Percentiles rank a stretch among this genome's conserved stretches.
Evolutionary conservation across 1,140 invertebrate genomes (phyloP).

Genomic region (Pogonognathellus flavescens): DNA sequence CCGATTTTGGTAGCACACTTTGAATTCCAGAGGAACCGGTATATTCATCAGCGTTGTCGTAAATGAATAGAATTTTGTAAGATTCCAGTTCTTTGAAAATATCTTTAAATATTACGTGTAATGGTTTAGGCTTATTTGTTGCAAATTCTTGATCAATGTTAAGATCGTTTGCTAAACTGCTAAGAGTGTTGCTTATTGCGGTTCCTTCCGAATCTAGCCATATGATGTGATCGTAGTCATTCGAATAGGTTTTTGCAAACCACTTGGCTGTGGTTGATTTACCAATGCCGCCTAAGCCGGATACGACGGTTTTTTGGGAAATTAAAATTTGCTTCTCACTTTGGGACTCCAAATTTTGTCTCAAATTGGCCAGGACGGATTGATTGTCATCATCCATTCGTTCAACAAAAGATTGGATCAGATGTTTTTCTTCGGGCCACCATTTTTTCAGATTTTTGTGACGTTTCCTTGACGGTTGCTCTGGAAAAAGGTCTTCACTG

Average conservation of each 20-base stretch:
- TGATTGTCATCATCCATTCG: neutral
- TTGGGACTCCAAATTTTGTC: neutral
- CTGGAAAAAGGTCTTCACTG: neutral
- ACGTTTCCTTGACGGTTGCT: neutral
- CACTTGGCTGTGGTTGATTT: slow-evolving; percentile 23
- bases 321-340: neutral
- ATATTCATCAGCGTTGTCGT: slow-evolving; percentile 4
- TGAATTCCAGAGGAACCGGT: neutral
- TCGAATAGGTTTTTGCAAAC: neutral
- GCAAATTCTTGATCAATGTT: neutral
- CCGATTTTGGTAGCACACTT: neutral
- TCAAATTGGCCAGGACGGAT: neutral
- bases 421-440: neutral
- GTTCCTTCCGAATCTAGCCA: slow-evolving; percentile 19
- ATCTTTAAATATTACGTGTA: neutral
- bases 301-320: slow-evolving; percentile 11
- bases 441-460: neutral
- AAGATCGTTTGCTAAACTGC: neutral
- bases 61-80: neutral
- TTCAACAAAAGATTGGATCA: slow-evolving; percentile 7
- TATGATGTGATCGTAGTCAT: neutral
- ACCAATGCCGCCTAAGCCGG: neutral
- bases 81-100: neutral
- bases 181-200: neutral
- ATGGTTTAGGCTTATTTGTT: neutral